Evolutionary conservation across 2,888 invertebrate species (phyloP).

Genomic region (Drosophila peninsularis): DNA sequence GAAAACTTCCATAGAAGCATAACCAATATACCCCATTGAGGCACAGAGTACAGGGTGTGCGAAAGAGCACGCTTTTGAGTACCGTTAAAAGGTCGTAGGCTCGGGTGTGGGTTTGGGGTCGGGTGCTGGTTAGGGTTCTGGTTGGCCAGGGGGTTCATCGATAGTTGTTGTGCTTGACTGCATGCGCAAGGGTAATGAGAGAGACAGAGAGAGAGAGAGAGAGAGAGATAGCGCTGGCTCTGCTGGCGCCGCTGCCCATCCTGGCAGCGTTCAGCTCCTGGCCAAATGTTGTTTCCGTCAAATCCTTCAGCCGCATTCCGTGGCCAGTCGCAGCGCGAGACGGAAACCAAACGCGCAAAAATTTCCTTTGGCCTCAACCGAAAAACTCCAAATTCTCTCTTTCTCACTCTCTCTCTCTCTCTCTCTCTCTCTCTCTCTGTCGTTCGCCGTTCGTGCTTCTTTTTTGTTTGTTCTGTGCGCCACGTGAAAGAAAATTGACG

Average conservation of each 20-base stretch:
- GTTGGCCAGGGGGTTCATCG: conserved; percentile 25
- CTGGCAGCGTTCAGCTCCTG: conserved; percentile 22
- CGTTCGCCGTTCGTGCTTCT: conserved; percentile 7
- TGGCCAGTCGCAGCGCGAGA: conserved; percentile 70
- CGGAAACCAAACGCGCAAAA: conserved; percentile 59
- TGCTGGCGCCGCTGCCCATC: conserved; percentile 3
- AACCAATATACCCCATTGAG: background rate
- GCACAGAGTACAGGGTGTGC: background rate
- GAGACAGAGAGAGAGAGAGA: conserved; percentile 14
- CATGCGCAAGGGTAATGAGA: conserved; percentile 73
- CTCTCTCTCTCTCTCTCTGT: background rate
- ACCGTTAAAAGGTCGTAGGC: conserved; percentile 26
- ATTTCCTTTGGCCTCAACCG: conserved; percentile 1
- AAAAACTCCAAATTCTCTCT: background rate
- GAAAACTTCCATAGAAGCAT: background rate
- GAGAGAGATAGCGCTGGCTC: conserved; percentile 29
- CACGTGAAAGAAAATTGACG: conserved; percentile 38
- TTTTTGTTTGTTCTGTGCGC: conserved; percentile 49
- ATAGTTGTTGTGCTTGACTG: conserved; percentile 75
- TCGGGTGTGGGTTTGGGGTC: background rate
- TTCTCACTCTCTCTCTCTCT: background rate
- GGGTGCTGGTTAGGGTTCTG: background rate
- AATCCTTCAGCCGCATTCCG: conserved; percentile 56
- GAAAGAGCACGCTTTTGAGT: conserved; percentile 18
- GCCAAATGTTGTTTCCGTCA: conserved; percentile 8